Percentiles rank a stretch among this genome's conserved stretches.
These are phyloP conservation scores for Poicephalus meyeri DNA, from an alignment of 2,113 vertebrate genomes.

Conservation along the genomic window DNA sequence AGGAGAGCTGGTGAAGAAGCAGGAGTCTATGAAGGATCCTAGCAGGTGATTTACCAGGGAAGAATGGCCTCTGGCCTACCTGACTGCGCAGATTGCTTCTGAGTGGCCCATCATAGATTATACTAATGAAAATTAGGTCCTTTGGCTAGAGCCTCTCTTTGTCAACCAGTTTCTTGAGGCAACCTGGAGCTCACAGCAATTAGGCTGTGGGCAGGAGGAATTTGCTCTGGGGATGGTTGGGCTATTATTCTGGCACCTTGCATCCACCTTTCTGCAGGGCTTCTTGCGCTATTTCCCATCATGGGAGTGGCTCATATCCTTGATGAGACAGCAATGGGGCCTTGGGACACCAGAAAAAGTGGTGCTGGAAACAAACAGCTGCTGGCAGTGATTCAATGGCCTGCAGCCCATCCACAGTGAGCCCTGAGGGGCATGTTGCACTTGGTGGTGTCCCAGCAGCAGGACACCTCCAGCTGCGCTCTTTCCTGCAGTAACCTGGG, in stretches of 20 bases:
- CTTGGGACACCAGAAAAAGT: neutral
- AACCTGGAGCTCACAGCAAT: neutral
- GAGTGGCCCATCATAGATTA: neutral
- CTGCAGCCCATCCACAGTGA: neutral
- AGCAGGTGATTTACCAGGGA: neutral
- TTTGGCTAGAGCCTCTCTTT: neutral
- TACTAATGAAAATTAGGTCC: neutral
- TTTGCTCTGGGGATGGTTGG: neutral
- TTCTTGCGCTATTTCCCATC: neutral
- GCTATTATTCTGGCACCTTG: neutral
- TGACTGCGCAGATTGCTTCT: neutral
- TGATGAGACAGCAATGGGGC: fast-evolving
- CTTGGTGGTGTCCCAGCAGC: neutral
- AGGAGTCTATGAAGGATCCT: neutral
- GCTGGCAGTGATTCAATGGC: neutral
- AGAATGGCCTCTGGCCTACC: neutral
- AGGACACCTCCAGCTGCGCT: fast-evolving
- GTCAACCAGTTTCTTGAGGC: neutral
- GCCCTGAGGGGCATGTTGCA: fast-evolving
- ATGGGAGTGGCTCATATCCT: neutral
- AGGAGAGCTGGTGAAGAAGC: neutral
- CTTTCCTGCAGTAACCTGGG: neutral
- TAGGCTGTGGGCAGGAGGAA: neutral
- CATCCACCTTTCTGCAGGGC: neutral
- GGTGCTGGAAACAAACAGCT: neutral